Evolutionary conservation across 2,797 vertebrate genomes (phyloP), one percentile per base, ranked within the genome.

Genomic region (Leptodactylus fallax): DNA sequence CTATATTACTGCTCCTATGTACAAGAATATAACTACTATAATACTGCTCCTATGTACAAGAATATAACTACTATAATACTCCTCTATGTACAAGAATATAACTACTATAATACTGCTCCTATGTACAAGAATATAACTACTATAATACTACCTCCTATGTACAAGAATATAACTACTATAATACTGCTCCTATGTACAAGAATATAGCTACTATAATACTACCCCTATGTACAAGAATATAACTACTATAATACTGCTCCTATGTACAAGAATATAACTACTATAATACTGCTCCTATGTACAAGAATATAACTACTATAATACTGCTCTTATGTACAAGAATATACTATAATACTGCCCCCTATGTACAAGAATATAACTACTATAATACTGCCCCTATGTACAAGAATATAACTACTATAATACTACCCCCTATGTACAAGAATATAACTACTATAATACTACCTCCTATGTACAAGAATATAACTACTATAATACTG

Each of bases 21-120:
- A 69, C 65, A 69, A 69, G 25, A 69, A 69, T 69, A 27, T 69
- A n/a, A 65, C 21, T 23, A n/a, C 21, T n/a, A 65, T n/a, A 65
- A 65, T 65, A 65, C n/a, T 65, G 21, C 21, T 5, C 61, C 61
- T 65, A 65, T 65, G 8, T 65, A 65, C 61, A 65, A 65, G n/a
- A 65, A n/a, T 65, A 65, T 61, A 69, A 69, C 65, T 69, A 69
- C 65, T 69, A 69, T 69, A 69, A 69, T 69, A 69, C 65, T 69
- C 25, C 63, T 10, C 25, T 69, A 69, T 69, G 7, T 69, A 27
- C 65, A 27, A 36, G 65, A 69, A 69, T 69, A 69, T 36, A 69
- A 36, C 65, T 36, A 69, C 65, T 69, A 69, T 69, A 69, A 69
- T 69, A 69, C 65, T 69, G 25, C 55, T n/a, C 60, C 60, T 61